Base-by-base conservation (phyloP, 1,140 invertebrate species). In the Drosophila mauritiana region DNA sequence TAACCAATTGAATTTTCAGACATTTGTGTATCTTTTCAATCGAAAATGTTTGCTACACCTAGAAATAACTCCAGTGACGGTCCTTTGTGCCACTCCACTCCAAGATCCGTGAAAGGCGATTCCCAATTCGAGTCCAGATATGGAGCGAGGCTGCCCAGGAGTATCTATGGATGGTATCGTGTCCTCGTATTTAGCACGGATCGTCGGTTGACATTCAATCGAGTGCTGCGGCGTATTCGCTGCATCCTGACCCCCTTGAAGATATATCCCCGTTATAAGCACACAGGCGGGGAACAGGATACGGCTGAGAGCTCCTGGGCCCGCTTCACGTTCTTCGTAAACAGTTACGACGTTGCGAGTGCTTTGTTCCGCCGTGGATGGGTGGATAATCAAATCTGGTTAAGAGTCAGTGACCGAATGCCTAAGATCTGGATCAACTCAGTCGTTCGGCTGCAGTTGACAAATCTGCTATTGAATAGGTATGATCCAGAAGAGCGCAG, bases 151-250 rank as follows among this genome's bases (percentile, higher is more conserved):
- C 42, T 82, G 7, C 42, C 80, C 15, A 68, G 78, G 12, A 82
- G 80, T 8, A 42, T 31, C 2, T 65, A 65, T 31, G 80, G 80
- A 4, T 82, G 80, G 80, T 82, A 83, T 42, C 80, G 80, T 0
- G 69, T 83, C 1, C 27, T 79, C 1, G 48, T 82, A n/a, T 75
- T 48, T 13, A 63, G 46, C n/a, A 49, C 51, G 7, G 37, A 61
- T 5, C 72, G 45, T 13, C 25, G 48, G 3, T 49, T 42, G 5
- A 25, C 8, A 17, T 27, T 54, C 2, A 22, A 46, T 0, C 22
- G 51, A 8, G 59, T 74, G 37, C 11, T 82, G 45, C 36, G 55
- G 0, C 43, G 54, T 11, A 31, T 83, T 10, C 45, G 75, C 1
- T n/a, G 27, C 0, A 27, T 42, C 5, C 15, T 82, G 31, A 40